Percentiles rank a stretch among this genome's conserved stretches.
Evolutionary conservation across 2,888 invertebrate species (phyloP).

Genomic region (Hipparchia semele): DNA sequence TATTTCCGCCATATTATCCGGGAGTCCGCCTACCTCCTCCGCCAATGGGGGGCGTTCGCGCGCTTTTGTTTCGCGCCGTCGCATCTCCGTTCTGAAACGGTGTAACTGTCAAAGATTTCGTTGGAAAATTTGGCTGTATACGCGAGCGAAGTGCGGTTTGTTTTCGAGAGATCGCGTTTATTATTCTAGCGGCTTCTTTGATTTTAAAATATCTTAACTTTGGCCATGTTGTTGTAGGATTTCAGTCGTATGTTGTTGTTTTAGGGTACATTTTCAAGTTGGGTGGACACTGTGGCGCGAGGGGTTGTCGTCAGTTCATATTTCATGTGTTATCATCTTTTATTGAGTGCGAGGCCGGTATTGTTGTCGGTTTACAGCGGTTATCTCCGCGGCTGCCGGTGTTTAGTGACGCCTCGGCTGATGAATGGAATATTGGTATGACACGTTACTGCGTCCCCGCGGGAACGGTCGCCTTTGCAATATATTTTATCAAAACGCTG

Average conservation of each 20-base stretch:
- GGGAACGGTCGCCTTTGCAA: conserved; percentile 43
- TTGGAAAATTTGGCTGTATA: conserved; percentile 79
- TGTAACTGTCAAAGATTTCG: conserved; percentile 75
- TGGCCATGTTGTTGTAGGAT: conserved; percentile 32
- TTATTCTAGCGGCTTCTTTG: conserved; percentile 59
- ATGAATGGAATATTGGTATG: conserved; percentile 76
- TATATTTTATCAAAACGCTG: conserved; percentile 40
- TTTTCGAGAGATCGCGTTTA: conserved; percentile 74
- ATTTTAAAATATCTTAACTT: conserved; percentile 58
- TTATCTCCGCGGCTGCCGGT: conserved; percentile 75
- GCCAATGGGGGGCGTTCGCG: conserved; percentile 78
- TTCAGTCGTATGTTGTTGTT: conserved; percentile 41
- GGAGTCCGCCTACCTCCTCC: conserved; percentile 79
- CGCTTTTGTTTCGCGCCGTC: conserved; percentile 80
- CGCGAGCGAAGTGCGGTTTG: conserved; percentile 69
- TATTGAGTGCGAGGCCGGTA: conserved; percentile 81
- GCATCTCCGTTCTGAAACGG: conserved; percentile 75
- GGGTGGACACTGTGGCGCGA: conserved; percentile 45
- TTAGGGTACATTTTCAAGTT: conserved; percentile 47
- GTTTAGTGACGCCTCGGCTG: conserved; percentile 73
- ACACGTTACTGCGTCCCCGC: conserved; percentile 48
- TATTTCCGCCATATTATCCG: conserved; percentile 82
- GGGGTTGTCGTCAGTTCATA: conserved; percentile 79
- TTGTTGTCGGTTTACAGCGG: conserved; percentile 81
- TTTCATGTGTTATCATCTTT: conserved; percentile 83